A percentile compares a stretch with the other conserved stretches of the same genome.
phyloP scores from a whole-genome alignment of 1,140 invertebrate species.

The Drosophila ironensis region DNA sequence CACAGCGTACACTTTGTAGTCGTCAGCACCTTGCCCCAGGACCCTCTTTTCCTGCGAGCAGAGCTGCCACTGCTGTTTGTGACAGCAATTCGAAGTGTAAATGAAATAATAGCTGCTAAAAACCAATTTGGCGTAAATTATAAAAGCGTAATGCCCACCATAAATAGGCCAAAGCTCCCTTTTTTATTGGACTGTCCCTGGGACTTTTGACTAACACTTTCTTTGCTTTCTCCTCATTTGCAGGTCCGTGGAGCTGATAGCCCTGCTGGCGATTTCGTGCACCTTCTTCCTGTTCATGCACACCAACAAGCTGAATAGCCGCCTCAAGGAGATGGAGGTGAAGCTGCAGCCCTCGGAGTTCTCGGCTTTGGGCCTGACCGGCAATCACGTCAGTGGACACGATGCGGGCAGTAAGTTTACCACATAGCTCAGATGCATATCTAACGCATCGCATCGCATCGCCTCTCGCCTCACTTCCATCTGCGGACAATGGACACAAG shows the following conservation, averaged over 20 bases:
- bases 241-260: conserved; percentile 89
- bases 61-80: conserved; percentile 34
- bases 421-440: conserved; percentile 27
- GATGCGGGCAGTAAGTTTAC: conserved; percentile 75
- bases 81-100: conserved; percentile 73
- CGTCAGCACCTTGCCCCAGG: conserved; percentile 7
- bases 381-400: conserved; percentile 82
- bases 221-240: conserved; percentile 64
- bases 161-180: conserved; percentile 4
- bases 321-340: conserved; percentile 89
- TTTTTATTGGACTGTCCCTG: conserved; percentile 2
- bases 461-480: conserved; percentile 16
- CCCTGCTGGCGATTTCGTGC: conserved; percentile 89
- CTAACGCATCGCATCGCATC: conserved; percentile 20
- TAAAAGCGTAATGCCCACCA: conserved; percentile 64
- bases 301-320: conserved; percentile 89
- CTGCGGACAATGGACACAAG: conserved; percentile 34
- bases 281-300: conserved; percentile 91
- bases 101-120: conserved; percentile 77
- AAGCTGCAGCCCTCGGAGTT: conserved; percentile 89
- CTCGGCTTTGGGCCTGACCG: conserved; percentile 87
- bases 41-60: not conserved
- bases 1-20: conserved; percentile 71
- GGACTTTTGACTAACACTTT: conserved; percentile 56
- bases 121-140: conserved; percentile 76